These are phyloP conservation scores for Oscheius sp. DNA, from an alignment of 2,888 invertebrate genomes.

Conservation along the genomic window DNA sequence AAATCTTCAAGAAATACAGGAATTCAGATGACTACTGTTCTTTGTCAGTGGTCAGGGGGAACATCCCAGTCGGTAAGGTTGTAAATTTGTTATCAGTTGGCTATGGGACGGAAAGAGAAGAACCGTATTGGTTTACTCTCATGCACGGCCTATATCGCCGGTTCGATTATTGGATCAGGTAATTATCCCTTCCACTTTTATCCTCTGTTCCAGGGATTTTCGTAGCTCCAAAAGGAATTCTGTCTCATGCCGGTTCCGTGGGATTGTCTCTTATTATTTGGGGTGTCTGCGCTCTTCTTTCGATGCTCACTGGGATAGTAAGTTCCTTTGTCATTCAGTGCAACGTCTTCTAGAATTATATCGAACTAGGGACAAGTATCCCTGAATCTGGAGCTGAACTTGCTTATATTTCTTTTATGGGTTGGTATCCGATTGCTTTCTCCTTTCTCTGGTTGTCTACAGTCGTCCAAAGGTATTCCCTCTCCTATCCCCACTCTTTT, in stretches of 20 bases:
- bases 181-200: background rate
- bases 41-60: background rate
- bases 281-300: conserved; percentile 51
- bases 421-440: conserved; percentile 56
- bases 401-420: conserved; percentile 54
- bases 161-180: conserved; percentile 50
- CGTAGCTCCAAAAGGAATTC: conserved; percentile 56
- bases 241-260: conserved; percentile 51
- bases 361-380: conserved; percentile 57
- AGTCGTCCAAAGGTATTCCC: conserved; percentile 44
- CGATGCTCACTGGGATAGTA: conserved; percentile 39
- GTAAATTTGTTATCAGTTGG: conserved; percentile 7
- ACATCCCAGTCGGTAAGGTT: background rate
- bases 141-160: conserved; percentile 53
- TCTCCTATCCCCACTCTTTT: background rate
- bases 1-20: background rate
- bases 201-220: conserved; percentile 44
- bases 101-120: conserved; percentile 46
- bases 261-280: conserved; percentile 57
- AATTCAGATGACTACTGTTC: background rate
- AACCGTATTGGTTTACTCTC: conserved; percentile 52
- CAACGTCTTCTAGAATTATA: conserved; percentile 45
- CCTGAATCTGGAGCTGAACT: conserved; percentile 56
- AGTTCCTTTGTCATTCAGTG: conserved; percentile 1
- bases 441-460: conserved; percentile 55